phyloP scores from a whole-genome alignment of 1,140 invertebrate species.

The Cyclargus thomasi region DNA sequence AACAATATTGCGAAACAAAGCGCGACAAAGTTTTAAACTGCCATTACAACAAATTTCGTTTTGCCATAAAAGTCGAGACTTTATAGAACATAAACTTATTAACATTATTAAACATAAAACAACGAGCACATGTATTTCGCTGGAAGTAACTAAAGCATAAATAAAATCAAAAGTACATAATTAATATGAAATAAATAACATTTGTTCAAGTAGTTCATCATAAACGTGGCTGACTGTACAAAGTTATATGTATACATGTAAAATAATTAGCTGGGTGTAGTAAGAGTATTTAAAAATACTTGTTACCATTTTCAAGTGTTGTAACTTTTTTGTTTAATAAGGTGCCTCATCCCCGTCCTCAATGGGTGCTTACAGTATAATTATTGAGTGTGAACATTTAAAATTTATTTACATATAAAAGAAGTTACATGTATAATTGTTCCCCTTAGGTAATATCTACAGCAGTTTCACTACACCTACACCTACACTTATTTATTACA shows the following conservation, averaged over 20 bases:
- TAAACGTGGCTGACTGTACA: not conserved
- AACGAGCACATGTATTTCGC: not conserved
- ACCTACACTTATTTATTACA: conserved; percentile 8
- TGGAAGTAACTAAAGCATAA: not conserved
- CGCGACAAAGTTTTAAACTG: not conserved
- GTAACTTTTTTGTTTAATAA: too few relatives aligned
- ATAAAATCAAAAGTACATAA: too few relatives aligned
- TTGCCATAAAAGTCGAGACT: not conserved
- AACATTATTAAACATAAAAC: not conserved
- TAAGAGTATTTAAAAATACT: too few relatives aligned
- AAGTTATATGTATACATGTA: too few relatives aligned
- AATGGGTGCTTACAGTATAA: not conserved
- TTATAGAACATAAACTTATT: not conserved
- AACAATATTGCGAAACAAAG: not conserved
- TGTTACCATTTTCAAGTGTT: too few relatives aligned
- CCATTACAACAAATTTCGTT: not conserved
- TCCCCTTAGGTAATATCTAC: conserved; percentile 67
- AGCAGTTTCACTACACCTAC: conserved; percentile 31
- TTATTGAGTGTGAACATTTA: not conserved
- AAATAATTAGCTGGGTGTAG: too few relatives aligned
- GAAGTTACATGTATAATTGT: conserved; percentile 57
- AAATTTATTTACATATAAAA: conserved; percentile 46
- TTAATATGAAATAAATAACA: not conserved
- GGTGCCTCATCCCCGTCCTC: not conserved
- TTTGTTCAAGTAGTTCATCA: not conserved